Evolutionary conservation across 2,113 vertebrate genomes (phyloP).

Genomic region (Probosciger aterrimus): DNA sequence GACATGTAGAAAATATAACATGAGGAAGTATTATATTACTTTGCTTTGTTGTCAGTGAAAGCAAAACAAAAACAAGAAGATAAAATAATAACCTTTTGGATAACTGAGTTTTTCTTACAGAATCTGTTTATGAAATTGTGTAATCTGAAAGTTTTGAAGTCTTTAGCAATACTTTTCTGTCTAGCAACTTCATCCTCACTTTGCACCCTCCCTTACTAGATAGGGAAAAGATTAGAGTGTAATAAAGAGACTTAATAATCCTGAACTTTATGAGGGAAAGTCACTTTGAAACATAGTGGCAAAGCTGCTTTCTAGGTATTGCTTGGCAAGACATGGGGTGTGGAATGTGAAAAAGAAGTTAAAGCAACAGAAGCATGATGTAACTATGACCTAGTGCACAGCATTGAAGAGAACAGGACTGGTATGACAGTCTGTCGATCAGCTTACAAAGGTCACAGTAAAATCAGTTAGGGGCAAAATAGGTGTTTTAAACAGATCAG

Average conservation of each 20-base stretch:
- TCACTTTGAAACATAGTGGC: background rate
- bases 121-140: background rate
- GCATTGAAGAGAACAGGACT: background rate
- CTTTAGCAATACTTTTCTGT: background rate
- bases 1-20: background rate
- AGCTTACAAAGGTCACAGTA: background rate
- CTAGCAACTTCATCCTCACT: background rate
- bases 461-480: background rate
- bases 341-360: background rate
- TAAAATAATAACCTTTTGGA: background rate
- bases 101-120: background rate
- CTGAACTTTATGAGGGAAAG: background rate
- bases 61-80: background rate
- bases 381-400: background rate
- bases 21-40: background rate
- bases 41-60: background rate
- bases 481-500: background rate
- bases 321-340: background rate
- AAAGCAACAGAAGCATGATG: accelerated
- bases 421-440: background rate
- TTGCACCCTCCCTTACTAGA: background rate
- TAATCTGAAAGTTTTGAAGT: background rate
- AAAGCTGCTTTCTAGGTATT: background rate
- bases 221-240: background rate
- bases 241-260: background rate